These are phyloP conservation scores for Peromyscus attwateri DNA, from an alignment of 2,797 vertebrate species.

Conservation along the genomic window DNA sequence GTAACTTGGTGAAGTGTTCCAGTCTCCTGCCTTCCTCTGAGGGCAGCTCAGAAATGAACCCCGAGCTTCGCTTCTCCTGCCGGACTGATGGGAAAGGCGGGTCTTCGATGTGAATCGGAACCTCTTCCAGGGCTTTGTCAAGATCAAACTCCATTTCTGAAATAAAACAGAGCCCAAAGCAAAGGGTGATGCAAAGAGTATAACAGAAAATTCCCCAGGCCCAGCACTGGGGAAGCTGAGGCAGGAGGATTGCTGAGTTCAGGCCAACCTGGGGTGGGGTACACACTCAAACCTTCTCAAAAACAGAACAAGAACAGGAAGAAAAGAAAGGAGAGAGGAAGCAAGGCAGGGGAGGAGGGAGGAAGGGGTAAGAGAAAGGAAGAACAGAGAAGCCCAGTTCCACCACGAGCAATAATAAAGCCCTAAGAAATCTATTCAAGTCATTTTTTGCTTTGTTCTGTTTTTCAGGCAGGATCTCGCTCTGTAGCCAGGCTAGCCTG, in stretches of 20 bases:
- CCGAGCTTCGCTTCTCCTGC: slow-evolving; percentile 91
- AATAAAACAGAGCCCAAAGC: slow-evolving; percentile 69
- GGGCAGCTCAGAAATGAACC: slow-evolving; percentile 93
- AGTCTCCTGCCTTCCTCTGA: slow-evolving; percentile 97
- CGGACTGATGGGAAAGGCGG: slow-evolving; percentile 87
- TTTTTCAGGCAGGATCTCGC: neutral
- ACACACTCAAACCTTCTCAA: neutral
- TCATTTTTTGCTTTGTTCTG: neutral
- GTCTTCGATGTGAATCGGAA: slow-evolving; percentile 95
- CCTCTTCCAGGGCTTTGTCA: slow-evolving; percentile 97
- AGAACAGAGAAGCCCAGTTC: neutral
- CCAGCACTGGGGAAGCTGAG: neutral
- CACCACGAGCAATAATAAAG: neutral
- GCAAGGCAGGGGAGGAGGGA: neutral
- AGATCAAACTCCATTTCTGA: slow-evolving; percentile 99
- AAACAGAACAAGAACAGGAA: neutral
- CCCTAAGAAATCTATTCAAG: neutral
- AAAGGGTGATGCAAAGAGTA: neutral
- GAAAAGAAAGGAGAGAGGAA: neutral
- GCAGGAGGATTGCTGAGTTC: neutral
- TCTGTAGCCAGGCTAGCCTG: neutral
- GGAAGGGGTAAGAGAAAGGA: too few species aligned
- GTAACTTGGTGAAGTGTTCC: slow-evolving; percentile 97
- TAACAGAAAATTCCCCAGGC: neutral
- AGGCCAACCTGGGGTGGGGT: neutral